These are phyloP conservation scores for Cirrhinus mrigala DNA, from an alignment of 2,797 vertebrate genomes.

Conservation along the genomic window DNA sequence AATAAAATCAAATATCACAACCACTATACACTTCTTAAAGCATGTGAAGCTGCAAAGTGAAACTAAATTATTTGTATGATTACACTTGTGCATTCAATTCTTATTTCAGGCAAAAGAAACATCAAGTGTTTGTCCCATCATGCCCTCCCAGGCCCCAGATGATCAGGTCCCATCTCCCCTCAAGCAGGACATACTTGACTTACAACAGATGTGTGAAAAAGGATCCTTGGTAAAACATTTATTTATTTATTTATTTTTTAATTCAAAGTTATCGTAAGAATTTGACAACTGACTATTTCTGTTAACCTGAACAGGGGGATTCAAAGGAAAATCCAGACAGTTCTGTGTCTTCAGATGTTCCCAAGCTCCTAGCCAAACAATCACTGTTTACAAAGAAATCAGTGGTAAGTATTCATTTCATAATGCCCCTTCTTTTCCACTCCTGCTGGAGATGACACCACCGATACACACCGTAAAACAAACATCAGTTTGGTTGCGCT, in stretches of 20 bases:
- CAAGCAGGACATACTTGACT: not conserved
- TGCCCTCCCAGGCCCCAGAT: not conserved
- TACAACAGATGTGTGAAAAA: not conserved
- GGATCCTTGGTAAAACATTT: not conserved
- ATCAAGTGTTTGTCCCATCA: not conserved
- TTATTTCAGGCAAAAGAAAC: not conserved
- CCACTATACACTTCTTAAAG: no score
- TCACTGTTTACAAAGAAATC: not conserved
- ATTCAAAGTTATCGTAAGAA: no score
- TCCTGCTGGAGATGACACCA: no score
- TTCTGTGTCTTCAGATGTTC: not conserved
- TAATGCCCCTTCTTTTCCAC: no score
- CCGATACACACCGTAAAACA: no score
- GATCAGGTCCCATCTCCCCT: not conserved
- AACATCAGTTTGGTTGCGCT: no score
- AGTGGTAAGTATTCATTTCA: not conserved
- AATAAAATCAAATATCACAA: no score
- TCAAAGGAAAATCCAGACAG: not conserved
- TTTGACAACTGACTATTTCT: not conserved
- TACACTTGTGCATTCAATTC: not conserved
- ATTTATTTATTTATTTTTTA: no score
- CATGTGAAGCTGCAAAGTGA: not conserved
- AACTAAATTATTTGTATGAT: not conserved
- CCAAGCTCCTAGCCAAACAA: not conserved
- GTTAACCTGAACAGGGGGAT: not conserved